Evolutionary conservation across 1,140 invertebrate genomes (phyloP), one percentile per base, ranked within the genome.

Genomic region (Drosophila bifasciata): DNA sequence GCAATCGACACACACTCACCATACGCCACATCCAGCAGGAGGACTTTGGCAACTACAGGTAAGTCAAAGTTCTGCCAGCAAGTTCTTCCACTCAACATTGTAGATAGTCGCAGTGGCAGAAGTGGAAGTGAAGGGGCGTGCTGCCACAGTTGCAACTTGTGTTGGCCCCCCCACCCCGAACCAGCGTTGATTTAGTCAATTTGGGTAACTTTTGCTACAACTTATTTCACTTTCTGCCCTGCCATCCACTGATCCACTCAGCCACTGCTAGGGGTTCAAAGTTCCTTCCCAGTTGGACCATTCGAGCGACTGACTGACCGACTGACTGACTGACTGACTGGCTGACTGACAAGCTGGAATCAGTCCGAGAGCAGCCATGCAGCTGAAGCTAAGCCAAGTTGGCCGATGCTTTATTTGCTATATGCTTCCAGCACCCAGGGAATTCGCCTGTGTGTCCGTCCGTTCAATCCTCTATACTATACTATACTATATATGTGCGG

Each of bases 21-120:
- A 94, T 95, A 17, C 93, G 93, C 1, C 94, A 94, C 75, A 94
- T 95, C 3, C 93, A 94, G 67, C 93, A 93, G 7, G 92, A 94
- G 59, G 94, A 95, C 88, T 95, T 95, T 79, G 94, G 94, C 17
- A 95, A 95, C 79, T 95, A 95, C 80, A 94, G 94, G 93, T 94
- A 89, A 83, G 93, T 19, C 19, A 3, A 21, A 21, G 19, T 21
- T 3, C 19, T 92, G 7, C 32, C n/a, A n/a, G n/a, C n/a, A n/a
- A n/a, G n/a, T n/a, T n/a, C n/a, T n/a, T n/a, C n/a, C n/a, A n/a
- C n/a, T 32, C 32, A 4, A 32, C 23, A 23, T 6, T 6, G 23
- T 3, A 21, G 19, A 21, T 21, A 25, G 23, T 25, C n/a, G n/a
- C n/a, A n/a, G n/a, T 23, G 1, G 32, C 11, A 13, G 3, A 0